Percentiles rank a stretch among this genome's conserved stretches.
phyloP scores from a whole-genome alignment of 2,113 vertebrate genomes.

The Nicator chloris region DNA sequence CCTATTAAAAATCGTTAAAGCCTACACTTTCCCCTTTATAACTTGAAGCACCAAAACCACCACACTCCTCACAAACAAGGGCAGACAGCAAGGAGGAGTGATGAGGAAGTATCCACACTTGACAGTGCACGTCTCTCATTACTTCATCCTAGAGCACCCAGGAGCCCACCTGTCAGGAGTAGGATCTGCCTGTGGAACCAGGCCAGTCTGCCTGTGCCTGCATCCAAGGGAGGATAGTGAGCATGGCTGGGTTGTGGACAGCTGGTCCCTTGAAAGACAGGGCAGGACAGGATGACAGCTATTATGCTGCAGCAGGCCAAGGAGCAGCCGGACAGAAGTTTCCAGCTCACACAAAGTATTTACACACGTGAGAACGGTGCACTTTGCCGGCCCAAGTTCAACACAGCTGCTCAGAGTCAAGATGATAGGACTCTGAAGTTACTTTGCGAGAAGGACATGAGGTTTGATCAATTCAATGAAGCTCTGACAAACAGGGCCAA shows the following conservation, averaged over 20 bases:
- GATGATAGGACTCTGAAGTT: background rate
- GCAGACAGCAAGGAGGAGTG: background rate
- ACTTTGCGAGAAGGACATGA: background rate
- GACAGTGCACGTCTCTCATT: background rate
- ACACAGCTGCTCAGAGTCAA: background rate
- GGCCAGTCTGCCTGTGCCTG: background rate
- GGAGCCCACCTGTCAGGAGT: background rate
- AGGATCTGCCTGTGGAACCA: background rate
- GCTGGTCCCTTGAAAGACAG: background rate
- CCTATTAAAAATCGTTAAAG: background rate
- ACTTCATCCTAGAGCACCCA: background rate
- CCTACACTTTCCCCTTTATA: background rate
- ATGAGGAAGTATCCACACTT: background rate
- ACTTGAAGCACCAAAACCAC: background rate
- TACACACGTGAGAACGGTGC: background rate
- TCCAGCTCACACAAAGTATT: background rate
- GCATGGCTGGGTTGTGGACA: background rate
- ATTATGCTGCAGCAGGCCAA: background rate
- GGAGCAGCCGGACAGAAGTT: background rate
- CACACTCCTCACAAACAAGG: background rate
- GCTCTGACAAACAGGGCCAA: background rate
- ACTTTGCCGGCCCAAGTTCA: background rate
- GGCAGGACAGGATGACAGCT: background rate
- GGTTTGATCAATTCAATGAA: background rate
- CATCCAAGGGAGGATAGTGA: background rate